A percentile compares a stretch with the other conserved stretches of the same genome.
These are phyloP conservation scores for Tragulus kanchil DNA, from an alignment of 2,113 vertebrate species.

Conservation along the genomic window DNA sequence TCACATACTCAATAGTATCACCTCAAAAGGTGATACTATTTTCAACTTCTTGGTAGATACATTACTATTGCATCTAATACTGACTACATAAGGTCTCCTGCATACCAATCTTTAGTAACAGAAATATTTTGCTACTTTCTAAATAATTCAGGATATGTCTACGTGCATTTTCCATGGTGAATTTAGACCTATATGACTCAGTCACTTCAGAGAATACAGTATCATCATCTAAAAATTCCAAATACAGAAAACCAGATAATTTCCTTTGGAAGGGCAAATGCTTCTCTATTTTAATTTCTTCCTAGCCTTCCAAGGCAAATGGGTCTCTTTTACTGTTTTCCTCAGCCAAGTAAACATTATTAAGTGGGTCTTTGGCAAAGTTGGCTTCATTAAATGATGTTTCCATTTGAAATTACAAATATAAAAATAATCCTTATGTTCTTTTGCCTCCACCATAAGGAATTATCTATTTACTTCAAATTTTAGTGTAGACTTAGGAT, in stretches of 20 bases:
- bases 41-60: neutral
- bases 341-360: constrained; percentile 58
- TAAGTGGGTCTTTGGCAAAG: constrained; percentile 59
- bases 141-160: constrained; percentile 54
- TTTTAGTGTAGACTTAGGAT: neutral
- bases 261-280: constrained; percentile 55
- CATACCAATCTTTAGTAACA: neutral
- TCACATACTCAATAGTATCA: neutral
- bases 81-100: neutral
- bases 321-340: constrained; percentile 45
- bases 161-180: constrained; percentile 38
- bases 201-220: constrained; percentile 11
- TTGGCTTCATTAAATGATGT: constrained; percentile 50
- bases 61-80: neutral
- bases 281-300: constrained; percentile 53
- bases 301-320: constrained; percentile 28
- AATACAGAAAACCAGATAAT: constrained; percentile 31
- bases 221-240: constrained; percentile 22
- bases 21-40: neutral
- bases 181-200: neutral
- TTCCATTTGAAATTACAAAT: constrained; percentile 65
- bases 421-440: constrained; percentile 59
- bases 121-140: neutral
- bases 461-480: constrained; percentile 10
- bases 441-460: neutral